Evolutionary conservation across 2,888 invertebrate species (phyloP).

Genomic region (Lagria hirta): DNA sequence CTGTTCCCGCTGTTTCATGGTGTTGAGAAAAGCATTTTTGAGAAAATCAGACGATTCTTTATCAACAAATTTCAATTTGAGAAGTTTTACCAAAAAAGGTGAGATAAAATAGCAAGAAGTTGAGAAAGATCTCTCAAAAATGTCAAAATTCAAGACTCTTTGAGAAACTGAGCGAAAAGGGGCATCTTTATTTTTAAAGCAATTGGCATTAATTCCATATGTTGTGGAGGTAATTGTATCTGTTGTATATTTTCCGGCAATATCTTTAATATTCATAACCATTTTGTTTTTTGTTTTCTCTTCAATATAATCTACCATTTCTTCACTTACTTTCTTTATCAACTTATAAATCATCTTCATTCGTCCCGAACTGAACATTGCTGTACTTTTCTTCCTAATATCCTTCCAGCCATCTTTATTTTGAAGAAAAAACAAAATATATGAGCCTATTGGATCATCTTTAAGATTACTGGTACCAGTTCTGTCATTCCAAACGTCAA

Average conservation of each 20-base stretch:
- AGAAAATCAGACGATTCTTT: neutral
- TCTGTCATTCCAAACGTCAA: constrained; percentile 55
- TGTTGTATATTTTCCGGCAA: constrained; percentile 50
- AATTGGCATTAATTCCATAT: constrained; percentile 52
- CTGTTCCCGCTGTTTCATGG: neutral
- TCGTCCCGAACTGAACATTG: constrained; percentile 59
- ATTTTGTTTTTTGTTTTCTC: constrained; percentile 1
- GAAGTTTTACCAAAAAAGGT: neutral
- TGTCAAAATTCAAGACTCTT: neutral
- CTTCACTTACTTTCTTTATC: constrained; percentile 48
- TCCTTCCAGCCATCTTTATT: constrained; percentile 59
- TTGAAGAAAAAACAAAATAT: constrained; percentile 52
- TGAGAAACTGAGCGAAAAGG: neutral
- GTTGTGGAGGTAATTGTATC: constrained; percentile 54
- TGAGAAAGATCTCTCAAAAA: neutral
- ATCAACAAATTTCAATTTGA: neutral
- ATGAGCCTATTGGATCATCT: constrained; percentile 51
- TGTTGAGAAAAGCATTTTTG: neutral
- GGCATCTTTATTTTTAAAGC: constrained; percentile 40
- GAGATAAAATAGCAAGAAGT: constrained; percentile 1
- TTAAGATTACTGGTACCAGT: constrained; percentile 49
- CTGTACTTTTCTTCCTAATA: constrained; percentile 56
- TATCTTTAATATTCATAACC: constrained; percentile 41
- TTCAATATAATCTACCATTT: constrained; percentile 31
- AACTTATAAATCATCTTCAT: constrained; percentile 57